Conservation (phyloP, 2,888 invertebrate genomes). For the Pyrgus malvae region DNA sequence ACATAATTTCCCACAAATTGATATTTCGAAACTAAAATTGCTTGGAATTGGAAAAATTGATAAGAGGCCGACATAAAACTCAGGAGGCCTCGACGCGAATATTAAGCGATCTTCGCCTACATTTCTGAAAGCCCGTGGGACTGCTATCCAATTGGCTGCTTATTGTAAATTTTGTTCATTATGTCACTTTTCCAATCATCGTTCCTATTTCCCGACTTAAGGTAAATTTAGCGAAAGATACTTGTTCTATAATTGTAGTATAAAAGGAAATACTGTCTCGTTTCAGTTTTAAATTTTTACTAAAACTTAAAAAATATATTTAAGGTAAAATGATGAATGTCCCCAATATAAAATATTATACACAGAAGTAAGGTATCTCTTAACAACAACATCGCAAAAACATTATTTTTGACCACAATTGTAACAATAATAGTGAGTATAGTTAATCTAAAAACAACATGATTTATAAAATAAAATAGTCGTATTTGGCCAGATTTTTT, state of each 20-base stretch:
- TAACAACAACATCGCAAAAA: too few relatives aligned
- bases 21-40: constrained; percentile 10
- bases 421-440: too few relatives aligned
- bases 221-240: neutral
- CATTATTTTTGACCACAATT: too few relatives aligned
- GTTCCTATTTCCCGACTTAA: constrained; percentile 12
- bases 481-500: too few relatives aligned
- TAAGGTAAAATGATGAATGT: too few relatives aligned
- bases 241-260: neutral
- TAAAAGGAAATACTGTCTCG: too few relatives aligned
- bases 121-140: constrained; percentile 69
- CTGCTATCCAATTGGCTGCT: constrained; percentile 62
- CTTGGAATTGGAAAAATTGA: constrained; percentile 35
- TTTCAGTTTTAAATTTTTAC: too few relatives aligned
- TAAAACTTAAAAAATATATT: too few relatives aligned
- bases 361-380: too few relatives aligned
- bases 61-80: constrained; percentile 52
- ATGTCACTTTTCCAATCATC: constrained; percentile 38
- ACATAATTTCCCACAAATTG: neutral
- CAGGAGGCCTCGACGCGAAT: constrained; percentile 59
- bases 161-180: constrained; percentile 52
- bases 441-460: too few relatives aligned
- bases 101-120: constrained; percentile 57
- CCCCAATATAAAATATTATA: too few relatives aligned
- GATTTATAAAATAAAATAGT: too few relatives aligned